phyloP scores from a whole-genome alignment of 1,140 invertebrate species.

The Cyrtorhinus lividipennis region DNA sequence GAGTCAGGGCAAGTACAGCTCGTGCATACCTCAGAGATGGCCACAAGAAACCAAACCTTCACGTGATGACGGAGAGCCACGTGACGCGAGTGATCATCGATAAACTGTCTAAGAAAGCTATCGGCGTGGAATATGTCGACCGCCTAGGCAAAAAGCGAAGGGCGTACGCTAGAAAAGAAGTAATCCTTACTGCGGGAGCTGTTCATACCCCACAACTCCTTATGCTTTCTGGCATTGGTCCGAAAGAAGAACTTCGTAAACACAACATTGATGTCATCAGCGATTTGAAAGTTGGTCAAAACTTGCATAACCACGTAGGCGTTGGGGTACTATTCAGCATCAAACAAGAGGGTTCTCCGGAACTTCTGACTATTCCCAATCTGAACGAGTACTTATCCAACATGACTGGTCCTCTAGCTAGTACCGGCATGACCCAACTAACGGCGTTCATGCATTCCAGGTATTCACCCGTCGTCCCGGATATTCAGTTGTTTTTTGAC shows the following conservation, averaged over 20 bases:
- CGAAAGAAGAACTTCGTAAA: conserved; percentile 37
- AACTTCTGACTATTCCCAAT: conserved; percentile 28
- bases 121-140: conserved; percentile 43
- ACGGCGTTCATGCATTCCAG: conserved; percentile 26
- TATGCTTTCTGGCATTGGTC: conserved; percentile 56
- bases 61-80: conserved; percentile 48
- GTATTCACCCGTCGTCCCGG: conserved; percentile 23
- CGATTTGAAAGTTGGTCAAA: conserved; percentile 41
- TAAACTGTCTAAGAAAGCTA: conserved; percentile 33
- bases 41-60: conserved; percentile 42
- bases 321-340: conserved; percentile 31
- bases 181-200: conserved; percentile 53
- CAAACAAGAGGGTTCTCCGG: conserved; percentile 28
- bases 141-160: conserved; percentile 23
- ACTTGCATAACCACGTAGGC: conserved; percentile 40
- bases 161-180: conserved; percentile 36
- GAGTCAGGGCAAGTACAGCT: conserved; percentile 30
- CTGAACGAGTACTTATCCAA: conserved; percentile 31
- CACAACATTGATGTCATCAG: conserved; percentile 33
- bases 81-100: conserved; percentile 61
- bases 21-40: conserved; percentile 39
- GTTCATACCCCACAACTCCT: conserved; percentile 57
- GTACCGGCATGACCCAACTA: conserved; percentile 34
- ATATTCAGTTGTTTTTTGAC: conserved; percentile 49
- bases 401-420: conserved; percentile 32